Percentiles rank a stretch among this genome's conserved stretches.
phyloP scores from a whole-genome alignment of 2,888 invertebrate genomes.

The Lamellibrachia satsuma region DNA sequence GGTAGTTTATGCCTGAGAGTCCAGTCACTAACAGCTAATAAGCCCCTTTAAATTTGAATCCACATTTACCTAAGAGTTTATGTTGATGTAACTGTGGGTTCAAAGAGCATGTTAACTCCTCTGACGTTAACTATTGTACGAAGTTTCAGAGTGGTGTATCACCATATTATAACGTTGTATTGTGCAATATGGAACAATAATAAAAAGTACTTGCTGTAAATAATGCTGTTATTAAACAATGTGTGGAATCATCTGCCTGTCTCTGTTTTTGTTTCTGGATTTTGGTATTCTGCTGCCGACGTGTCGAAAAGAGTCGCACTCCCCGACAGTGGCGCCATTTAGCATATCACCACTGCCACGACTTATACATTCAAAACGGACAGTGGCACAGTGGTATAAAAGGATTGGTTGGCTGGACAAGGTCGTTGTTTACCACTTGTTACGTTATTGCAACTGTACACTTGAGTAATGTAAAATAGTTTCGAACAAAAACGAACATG shows the following conservation, averaged over 20 bases:
- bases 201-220: not conserved
- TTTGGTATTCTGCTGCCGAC: too few relatives aligned
- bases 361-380: too few relatives aligned
- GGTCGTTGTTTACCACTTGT: too few relatives aligned
- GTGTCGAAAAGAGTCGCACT: too few relatives aligned
- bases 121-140: not conserved
- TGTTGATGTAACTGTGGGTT: not conserved
- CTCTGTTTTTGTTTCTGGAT: too few relatives aligned
- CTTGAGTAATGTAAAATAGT: too few relatives aligned
- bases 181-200: not conserved
- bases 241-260: not conserved
- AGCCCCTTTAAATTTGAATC: not conserved
- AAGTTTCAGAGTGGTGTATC: not conserved
- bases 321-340: too few relatives aligned
- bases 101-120: not conserved
- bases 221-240: not conserved
- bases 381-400: too few relatives aligned
- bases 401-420: too few relatives aligned
- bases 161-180: not conserved
- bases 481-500: too few relatives aligned
- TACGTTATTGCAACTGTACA: too few relatives aligned
- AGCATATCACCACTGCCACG: too few relatives aligned
- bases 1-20: not conserved
- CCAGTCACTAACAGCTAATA: not conserved
- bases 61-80: not conserved